phyloP scores from a whole-genome alignment of 2,797 vertebrate species.

The Pipistrellus pygmaeus region DNA sequence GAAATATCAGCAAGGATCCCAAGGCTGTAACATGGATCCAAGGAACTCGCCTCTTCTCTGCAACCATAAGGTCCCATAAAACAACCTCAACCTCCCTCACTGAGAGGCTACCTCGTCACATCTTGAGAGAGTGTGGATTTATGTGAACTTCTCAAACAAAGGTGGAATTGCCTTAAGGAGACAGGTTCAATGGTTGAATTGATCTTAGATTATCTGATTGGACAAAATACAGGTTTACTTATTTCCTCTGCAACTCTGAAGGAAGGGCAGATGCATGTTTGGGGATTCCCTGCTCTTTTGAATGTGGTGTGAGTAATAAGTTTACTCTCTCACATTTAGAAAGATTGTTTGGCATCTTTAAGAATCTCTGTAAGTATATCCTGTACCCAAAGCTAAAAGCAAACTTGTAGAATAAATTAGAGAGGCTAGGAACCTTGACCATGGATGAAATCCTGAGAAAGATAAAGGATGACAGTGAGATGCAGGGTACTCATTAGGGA shows the following conservation, averaged over 20 bases:
- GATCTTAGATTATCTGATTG: background rate
- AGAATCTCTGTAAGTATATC: background rate
- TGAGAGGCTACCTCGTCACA: background rate
- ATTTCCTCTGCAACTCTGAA: background rate
- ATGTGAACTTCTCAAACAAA: background rate
- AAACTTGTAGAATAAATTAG: background rate
- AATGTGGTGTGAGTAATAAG: background rate
- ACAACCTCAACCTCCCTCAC: background rate
- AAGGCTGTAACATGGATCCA: background rate
- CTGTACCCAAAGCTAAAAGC: background rate
- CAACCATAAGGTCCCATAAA: background rate
- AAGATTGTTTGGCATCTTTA: background rate
- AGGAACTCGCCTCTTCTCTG: background rate
- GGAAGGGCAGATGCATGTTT: background rate
- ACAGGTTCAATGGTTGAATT: background rate
- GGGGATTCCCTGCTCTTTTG: background rate
- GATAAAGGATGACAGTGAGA: background rate
- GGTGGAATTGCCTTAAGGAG: background rate
- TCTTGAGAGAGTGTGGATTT: background rate
- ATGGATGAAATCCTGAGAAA: background rate
- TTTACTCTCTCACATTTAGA: background rate
- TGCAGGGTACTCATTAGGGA: background rate
- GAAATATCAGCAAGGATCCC: background rate
- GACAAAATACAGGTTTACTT: background rate
- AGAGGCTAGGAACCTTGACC: background rate